A percentile compares a stretch with the other conserved stretches of the same genome.
phyloP scores from a whole-genome alignment of 2,797 vertebrate species.

The Neosilurus mollespiculum region DNA sequence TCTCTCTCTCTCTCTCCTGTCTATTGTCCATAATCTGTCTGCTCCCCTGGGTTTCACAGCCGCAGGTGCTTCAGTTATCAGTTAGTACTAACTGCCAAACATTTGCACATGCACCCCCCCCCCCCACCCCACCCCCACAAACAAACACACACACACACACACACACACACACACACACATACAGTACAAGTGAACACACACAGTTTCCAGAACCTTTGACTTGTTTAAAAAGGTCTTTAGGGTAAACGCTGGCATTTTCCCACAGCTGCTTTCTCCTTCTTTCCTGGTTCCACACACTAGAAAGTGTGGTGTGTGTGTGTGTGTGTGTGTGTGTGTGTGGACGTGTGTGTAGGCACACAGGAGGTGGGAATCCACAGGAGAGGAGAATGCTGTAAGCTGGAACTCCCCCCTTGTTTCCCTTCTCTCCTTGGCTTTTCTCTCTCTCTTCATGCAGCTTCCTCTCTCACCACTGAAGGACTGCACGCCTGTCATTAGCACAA shows the following conservation, averaged over 20 bases:
- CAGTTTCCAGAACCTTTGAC: constrained; percentile 29
- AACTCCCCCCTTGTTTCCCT: constrained; percentile 46
- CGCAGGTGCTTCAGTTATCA: constrained; percentile 54
- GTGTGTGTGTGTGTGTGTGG: constrained; percentile 31
- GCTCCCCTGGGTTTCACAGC: constrained; percentile 45
- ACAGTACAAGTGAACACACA: constrained; percentile 2
- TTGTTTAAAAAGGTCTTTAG: constrained; percentile 30
- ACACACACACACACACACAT: background rate
- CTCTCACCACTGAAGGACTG: constrained; percentile 30
- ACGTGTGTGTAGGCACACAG: constrained; percentile 26
- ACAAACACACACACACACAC: constrained; percentile 12
- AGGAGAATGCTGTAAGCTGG: constrained; percentile 36
- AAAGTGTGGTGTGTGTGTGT: background rate
- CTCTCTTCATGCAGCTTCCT: constrained; percentile 35
- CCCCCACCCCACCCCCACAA: background rate
- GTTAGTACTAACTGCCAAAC: constrained; percentile 49
- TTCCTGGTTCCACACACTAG: constrained; percentile 40
- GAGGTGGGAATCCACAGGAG: constrained; percentile 44
- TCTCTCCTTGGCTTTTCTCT: constrained; percentile 24
- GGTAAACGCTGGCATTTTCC: constrained; percentile 24
- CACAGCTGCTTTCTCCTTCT: constrained; percentile 21
- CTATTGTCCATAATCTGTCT: constrained; percentile 19
- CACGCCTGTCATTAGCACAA: constrained; percentile 45
- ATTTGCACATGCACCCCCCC: constrained; percentile 21
- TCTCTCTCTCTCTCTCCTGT: background rate